These are phyloP conservation scores for Drosophila buzzatii DNA, from an alignment of 2,888 invertebrate species.

Conservation along the genomic window DNA sequence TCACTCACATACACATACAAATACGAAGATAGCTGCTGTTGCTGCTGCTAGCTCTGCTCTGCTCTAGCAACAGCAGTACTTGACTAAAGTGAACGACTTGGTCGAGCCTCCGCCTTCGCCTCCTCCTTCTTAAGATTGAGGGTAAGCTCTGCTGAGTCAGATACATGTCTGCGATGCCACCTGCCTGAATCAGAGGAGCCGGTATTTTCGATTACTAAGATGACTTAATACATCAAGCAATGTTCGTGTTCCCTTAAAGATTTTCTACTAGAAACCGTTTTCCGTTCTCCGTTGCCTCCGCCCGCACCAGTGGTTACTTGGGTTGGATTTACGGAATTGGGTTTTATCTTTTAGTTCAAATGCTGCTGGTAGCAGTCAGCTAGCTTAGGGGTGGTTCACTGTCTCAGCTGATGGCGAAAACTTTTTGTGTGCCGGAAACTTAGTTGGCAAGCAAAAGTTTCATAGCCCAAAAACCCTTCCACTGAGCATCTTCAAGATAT, in stretches of 20 bases:
- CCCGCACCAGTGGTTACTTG: constrained; percentile 14
- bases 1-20: constrained; percentile 36
- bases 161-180: constrained; percentile 38
- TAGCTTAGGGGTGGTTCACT: constrained; percentile 67
- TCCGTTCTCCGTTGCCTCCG: background rate
- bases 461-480: constrained; percentile 70
- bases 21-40: constrained; percentile 40
- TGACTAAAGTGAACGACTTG: constrained; percentile 55
- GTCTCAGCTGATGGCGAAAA: constrained; percentile 60
- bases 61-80: constrained; percentile 54
- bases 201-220: constrained; percentile 62
- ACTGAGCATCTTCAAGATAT: constrained; percentile 68
- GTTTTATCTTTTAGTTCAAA: constrained; percentile 54
- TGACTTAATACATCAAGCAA: constrained; percentile 68
- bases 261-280: constrained; percentile 15
- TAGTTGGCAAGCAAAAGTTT: constrained; percentile 70
- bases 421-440: constrained; percentile 70
- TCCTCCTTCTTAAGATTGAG: constrained; percentile 23
- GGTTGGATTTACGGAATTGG: constrained; percentile 65
- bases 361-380: constrained; percentile 15
- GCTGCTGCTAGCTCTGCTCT: constrained; percentile 18
- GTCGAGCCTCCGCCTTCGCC: constrained; percentile 38
- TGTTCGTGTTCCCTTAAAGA: constrained; percentile 49
- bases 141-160: constrained; percentile 64
- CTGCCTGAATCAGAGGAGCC: constrained; percentile 68